phyloP scores from a whole-genome alignment of 2,888 invertebrate genomes.

The Nymphalis urticae region DNA sequence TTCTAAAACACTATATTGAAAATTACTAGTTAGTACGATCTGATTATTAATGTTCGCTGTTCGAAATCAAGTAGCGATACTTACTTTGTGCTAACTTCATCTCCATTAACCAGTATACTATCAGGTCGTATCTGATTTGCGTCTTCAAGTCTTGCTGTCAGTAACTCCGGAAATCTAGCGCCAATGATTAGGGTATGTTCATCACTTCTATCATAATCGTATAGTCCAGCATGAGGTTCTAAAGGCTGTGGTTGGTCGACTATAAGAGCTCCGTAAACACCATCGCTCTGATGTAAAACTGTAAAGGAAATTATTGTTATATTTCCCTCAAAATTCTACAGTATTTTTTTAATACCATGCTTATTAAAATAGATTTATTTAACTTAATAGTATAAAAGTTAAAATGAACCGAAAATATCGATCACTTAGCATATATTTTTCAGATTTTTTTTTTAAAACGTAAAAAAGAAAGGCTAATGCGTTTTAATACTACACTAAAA shows the following conservation, averaged over 20 bases:
- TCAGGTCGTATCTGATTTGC: constrained; percentile 65
- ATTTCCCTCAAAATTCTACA: neutral
- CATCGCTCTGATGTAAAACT: constrained; percentile 83
- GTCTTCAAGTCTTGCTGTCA: constrained; percentile 77
- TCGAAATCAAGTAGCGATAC: constrained; percentile 35
- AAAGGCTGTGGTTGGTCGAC: constrained; percentile 76
- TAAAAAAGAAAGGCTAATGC: neutral
- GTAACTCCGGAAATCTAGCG: constrained; percentile 77
- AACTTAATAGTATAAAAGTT: too few species aligned
- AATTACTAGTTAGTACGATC: too few species aligned
- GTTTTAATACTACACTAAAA: too few species aligned
- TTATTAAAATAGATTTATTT: neutral
- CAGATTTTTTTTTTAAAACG: too few species aligned
- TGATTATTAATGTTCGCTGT: neutral
- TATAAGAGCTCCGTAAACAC: constrained; percentile 81
- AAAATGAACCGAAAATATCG: too few species aligned
- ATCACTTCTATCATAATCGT: constrained; percentile 69
- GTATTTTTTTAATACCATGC: neutral
- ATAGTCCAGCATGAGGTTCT: constrained; percentile 65
- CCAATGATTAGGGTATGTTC: constrained; percentile 76
- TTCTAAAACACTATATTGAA: neutral
- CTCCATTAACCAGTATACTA: constrained; percentile 59
- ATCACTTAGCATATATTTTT: neutral
- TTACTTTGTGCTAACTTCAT: constrained; percentile 61
- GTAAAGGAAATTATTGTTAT: constrained; percentile 39